phyloP scores from a whole-genome alignment of 2,888 invertebrate genomes.

The Troides aeacus region DNA sequence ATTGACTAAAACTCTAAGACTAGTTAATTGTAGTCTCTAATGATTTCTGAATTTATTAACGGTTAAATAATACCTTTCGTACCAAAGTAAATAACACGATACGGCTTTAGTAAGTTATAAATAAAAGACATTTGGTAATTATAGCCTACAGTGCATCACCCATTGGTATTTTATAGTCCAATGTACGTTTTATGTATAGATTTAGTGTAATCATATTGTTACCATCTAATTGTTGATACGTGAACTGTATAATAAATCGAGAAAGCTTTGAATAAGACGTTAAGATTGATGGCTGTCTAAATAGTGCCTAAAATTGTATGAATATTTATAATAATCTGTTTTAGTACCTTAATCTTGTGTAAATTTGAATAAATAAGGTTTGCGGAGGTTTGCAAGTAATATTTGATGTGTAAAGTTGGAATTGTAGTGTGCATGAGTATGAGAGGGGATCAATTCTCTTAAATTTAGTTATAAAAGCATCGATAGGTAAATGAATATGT shows the following conservation, averaged over 20 bases:
- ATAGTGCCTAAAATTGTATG: conserved; percentile 80
- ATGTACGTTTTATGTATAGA: conserved; percentile 57
- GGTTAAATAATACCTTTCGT: background rate
- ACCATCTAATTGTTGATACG: conserved; percentile 78
- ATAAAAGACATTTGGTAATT: conserved; percentile 1
- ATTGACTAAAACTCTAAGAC: no score
- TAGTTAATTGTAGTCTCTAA: no score
- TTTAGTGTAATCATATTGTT: conserved; percentile 58
- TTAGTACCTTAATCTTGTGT: conserved; percentile 70
- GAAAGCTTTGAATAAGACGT: conserved; percentile 76
- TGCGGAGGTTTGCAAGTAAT: conserved; percentile 57
- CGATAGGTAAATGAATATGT: conserved; percentile 1
- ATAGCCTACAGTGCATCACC: conserved; percentile 4
- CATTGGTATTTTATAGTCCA: conserved; percentile 41
- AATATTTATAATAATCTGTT: conserved; percentile 78
- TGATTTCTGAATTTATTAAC: conserved; percentile 6
- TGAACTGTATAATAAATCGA: conserved; percentile 71
- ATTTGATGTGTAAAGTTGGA: conserved; percentile 53
- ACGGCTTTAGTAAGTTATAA: conserved; percentile 40
- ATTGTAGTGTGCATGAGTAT: conserved; percentile 60
- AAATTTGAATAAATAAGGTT: conserved; percentile 55
- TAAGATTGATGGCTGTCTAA: conserved; percentile 80
- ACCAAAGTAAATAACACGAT: conserved; percentile 8
- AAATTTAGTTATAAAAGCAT: conserved; percentile 41
- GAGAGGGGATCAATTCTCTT: conserved; percentile 72